phyloP scores from a whole-genome alignment of 2,113 vertebrate species.

The Scartelaos histophorus region DNA sequence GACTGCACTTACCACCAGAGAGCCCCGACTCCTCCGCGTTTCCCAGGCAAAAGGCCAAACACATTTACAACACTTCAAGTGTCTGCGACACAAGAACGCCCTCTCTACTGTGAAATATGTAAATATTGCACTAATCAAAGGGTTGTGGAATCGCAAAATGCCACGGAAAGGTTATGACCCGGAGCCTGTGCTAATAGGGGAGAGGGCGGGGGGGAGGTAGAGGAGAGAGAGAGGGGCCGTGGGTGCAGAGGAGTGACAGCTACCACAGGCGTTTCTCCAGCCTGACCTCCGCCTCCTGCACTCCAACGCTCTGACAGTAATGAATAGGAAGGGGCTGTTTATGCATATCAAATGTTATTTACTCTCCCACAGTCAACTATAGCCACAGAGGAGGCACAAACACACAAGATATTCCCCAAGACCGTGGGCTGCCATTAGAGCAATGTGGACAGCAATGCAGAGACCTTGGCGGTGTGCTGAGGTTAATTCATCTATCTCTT shows the following conservation, averaged over 20 bases:
- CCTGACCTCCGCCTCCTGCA: constrained; percentile 92
- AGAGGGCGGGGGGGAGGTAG: constrained; percentile 55
- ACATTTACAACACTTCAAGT: constrained; percentile 89
- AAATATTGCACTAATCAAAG: constrained; percentile 95
- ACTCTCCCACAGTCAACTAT: constrained; percentile 84
- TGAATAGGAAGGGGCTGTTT: constrained; percentile 89
- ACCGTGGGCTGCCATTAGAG: constrained; percentile 67
- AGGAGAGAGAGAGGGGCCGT: constrained; percentile 33
- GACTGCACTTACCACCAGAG: constrained; percentile 61
- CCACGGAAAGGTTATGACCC: constrained; percentile 90
- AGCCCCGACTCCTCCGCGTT: constrained; percentile 67
- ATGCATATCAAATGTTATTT: constrained; percentile 88
- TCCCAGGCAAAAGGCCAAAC: constrained; percentile 92
- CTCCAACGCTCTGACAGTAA: constrained; percentile 89
- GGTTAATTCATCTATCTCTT: constrained; percentile 71
- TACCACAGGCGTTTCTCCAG: constrained; percentile 85
- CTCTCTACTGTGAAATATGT: constrained; percentile 88
- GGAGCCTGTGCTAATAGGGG: constrained; percentile 88
- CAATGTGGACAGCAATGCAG: constrained; percentile 61
- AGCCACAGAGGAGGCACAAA: constrained; percentile 61
- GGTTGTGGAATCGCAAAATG: constrained; percentile 91
- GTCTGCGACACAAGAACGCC: constrained; percentile 81
- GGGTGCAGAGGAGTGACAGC: constrained; percentile 86
- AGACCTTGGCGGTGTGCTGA: constrained; percentile 58
- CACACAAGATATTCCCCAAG: constrained; percentile 61